Conservation (phyloP, 2,113 vertebrate species). For the Leuciscus idus region DNA sequence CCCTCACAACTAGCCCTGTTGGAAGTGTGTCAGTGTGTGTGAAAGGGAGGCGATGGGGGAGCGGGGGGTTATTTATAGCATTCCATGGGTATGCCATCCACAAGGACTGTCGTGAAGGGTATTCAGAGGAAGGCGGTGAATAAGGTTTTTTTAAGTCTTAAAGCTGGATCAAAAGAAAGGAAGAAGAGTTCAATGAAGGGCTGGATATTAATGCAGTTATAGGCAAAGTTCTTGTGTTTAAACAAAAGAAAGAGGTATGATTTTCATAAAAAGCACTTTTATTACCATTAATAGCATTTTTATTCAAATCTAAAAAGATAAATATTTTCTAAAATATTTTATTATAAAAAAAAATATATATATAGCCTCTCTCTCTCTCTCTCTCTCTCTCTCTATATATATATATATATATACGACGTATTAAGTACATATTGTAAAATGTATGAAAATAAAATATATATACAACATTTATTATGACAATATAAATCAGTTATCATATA, state of each 20-base stretch:
- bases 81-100: constrained; percentile 75
- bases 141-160: constrained; percentile 54
- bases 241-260: neutral
- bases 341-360: no score
- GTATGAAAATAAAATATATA: no score
- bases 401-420: no score
- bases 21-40: constrained; percentile 43
- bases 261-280: neutral
- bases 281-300: neutral
- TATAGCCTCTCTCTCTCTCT: no score
- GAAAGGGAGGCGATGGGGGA: constrained; percentile 29
- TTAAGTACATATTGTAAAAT: no score
- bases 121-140: constrained; percentile 72
- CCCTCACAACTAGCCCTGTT: constrained; percentile 63
- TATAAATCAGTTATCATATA: no score
- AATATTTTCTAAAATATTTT: neutral
- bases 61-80: constrained; percentile 78
- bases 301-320: neutral
- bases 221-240: constrained; percentile 22
- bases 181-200: constrained; percentile 19
- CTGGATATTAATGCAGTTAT: constrained; percentile 31
- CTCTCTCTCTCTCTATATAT: no score
- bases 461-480: no score
- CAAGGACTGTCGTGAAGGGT: constrained; percentile 78
- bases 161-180: constrained; percentile 69